Conservation (phyloP, 2,113 vertebrate genomes). For the Illadopsis cleaveri region DNA sequence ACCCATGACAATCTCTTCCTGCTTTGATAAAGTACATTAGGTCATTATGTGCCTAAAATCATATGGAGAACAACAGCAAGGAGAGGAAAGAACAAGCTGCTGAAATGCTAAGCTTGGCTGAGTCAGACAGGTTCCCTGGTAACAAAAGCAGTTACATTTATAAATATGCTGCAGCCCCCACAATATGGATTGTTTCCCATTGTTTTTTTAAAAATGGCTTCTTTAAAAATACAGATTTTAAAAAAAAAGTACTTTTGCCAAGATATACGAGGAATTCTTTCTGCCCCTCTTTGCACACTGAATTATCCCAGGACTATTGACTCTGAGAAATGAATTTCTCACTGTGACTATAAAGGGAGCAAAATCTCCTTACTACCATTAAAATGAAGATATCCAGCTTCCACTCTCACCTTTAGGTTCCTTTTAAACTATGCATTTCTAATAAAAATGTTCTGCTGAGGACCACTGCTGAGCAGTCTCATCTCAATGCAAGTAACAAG, state of each 20-base stretch:
- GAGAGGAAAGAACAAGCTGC: slow-evolving; percentile 63
- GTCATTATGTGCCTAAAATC: slow-evolving; percentile 64
- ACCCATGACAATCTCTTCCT: not conserved
- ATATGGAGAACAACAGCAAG: slow-evolving; percentile 48
- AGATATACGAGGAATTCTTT: not conserved
- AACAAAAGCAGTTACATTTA: slow-evolving; percentile 70
- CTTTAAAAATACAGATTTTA: slow-evolving; percentile 55
- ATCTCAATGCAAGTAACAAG: not conserved
- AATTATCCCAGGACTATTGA: not conserved
- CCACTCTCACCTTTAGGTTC: not conserved
- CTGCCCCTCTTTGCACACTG: not conserved
- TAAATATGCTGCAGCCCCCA: slow-evolving; percentile 64
- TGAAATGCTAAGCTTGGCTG: slow-evolving; percentile 62
- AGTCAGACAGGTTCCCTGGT: slow-evolving; percentile 73
- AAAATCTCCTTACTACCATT: not conserved
- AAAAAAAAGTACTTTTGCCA: slow-evolving; percentile 31
- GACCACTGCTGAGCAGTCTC: not conserved
- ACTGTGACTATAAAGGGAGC: not conserved
- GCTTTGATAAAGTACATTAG: slow-evolving; percentile 45
- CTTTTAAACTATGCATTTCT: not conserved
- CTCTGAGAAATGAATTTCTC: not conserved
- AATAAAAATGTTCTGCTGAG: slow-evolving; percentile 14
- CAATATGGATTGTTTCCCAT: slow-evolving; percentile 62
- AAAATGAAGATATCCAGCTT: not conserved
- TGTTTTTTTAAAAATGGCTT: slow-evolving; percentile 36